Evolutionary conservation across 2,888 invertebrate species (phyloP).

Genomic region (Crioceris asparagi): DNA sequence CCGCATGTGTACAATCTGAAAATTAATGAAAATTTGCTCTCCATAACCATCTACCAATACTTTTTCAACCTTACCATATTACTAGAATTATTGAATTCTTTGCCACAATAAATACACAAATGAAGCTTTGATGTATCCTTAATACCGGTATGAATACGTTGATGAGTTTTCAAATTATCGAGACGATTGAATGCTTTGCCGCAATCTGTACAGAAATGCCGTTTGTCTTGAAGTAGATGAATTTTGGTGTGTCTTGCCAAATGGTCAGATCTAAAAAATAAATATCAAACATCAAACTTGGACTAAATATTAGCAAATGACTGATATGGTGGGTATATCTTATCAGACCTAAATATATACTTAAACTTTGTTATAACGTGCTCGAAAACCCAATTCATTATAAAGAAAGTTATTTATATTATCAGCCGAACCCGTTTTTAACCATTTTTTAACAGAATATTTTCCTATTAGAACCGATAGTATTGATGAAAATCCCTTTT

Average conservation of each 20-base stretch:
- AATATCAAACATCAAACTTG: no score
- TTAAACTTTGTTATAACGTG: no score
- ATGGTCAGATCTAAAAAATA: constrained; percentile 47
- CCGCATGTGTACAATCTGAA: constrained; percentile 39
- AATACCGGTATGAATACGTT: constrained; percentile 35
- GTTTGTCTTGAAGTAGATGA: constrained; percentile 41
- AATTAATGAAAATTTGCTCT: constrained; percentile 11
- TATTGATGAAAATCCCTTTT: no score
- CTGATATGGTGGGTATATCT: no score
- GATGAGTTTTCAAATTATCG: constrained; percentile 37
- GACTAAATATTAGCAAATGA: no score
- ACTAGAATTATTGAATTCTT: constrained; percentile 40
- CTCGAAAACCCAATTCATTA: no score
- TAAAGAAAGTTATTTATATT: no score
- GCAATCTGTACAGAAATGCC: constrained; percentile 50
- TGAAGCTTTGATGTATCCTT: constrained; percentile 36
- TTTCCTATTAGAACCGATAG: no score
- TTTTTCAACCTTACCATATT: constrained; percentile 34
- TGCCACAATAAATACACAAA: constrained; percentile 39
- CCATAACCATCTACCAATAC: constrained; percentile 14
- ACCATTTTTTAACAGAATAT: no score
- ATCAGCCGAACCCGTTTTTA: no score
- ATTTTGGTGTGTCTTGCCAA: constrained; percentile 53
- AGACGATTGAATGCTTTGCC: constrained; percentile 50
- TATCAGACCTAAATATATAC: no score